Evolutionary conservation across 2,888 invertebrate species (phyloP).

Genomic region (Caenorhabditis doughertyi): DNA sequence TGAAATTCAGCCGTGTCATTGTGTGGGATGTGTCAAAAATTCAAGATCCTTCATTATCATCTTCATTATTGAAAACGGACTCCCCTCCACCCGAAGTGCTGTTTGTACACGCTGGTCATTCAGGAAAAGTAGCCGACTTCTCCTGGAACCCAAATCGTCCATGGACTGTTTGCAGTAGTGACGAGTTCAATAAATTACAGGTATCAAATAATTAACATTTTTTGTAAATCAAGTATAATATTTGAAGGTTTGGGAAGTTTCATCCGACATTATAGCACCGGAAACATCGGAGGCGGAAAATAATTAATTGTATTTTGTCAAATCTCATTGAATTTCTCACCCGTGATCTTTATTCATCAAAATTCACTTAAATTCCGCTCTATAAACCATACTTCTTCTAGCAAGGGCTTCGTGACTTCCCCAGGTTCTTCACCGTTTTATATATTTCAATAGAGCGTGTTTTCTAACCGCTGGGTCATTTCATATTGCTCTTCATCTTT

Average conservation of each 20-base stretch:
- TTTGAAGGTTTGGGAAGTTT: slow-evolving; percentile 40
- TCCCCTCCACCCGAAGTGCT: slow-evolving; percentile 80
- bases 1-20: slow-evolving; percentile 63
- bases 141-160: slow-evolving; percentile 99
- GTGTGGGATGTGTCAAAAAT: slow-evolving; percentile 99
- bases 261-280: not conserved
- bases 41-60: slow-evolving; percentile 95
- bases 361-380: not conserved
- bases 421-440: not conserved
- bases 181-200: slow-evolving; percentile 99
- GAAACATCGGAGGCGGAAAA: slow-evolving; percentile 1
- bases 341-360: not conserved
- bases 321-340: not conserved
- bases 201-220: too few relatives aligned
- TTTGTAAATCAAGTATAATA: too few relatives aligned
- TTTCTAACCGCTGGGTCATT: not conserved
- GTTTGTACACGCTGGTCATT: slow-evolving; percentile 98
- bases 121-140: slow-evolving; percentile 99
- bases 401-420: not conserved
- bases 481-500: not conserved
- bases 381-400: not conserved
- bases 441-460: slow-evolving; percentile 13
- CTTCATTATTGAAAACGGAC: not conserved
- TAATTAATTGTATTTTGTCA: not conserved
- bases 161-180: slow-evolving; percentile 99